Conservation (phyloP, 2,797 vertebrate species). For the Simalia tracyae region DNA sequence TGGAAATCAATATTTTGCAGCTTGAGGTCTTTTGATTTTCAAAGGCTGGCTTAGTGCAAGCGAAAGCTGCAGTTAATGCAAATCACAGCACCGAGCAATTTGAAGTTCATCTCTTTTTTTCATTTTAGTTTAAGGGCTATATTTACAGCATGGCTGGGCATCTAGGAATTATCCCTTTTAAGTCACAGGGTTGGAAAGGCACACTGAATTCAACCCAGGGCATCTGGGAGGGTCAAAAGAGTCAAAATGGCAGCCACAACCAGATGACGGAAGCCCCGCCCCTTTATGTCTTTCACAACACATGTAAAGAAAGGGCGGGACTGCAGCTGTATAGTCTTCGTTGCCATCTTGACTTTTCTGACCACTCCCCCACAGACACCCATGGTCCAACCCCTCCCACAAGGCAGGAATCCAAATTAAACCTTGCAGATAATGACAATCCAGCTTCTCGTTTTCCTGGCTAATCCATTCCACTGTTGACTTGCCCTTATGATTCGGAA, state of each 20-base stretch:
- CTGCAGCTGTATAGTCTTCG: too few species aligned
- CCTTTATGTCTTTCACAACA: background rate
- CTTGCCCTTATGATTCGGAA: background rate
- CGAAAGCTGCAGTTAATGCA: slow-evolving; percentile 48
- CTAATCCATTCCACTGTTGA: background rate
- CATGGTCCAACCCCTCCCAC: background rate
- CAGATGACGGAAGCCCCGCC: too few species aligned
- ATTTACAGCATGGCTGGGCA: background rate
- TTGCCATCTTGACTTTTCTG: background rate
- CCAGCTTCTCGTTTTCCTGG: background rate
- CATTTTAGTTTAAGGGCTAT: background rate
- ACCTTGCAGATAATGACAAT: background rate
- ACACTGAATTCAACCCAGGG: background rate
- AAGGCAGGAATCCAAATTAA: background rate
- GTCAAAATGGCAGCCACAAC: background rate
- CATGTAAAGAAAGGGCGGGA: background rate
- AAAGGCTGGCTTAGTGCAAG: slow-evolving; percentile 27
- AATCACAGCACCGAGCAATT: slow-evolving; percentile 40
- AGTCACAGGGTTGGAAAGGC: background rate
- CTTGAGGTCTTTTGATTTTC: slow-evolving; percentile 10
- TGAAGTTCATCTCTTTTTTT: background rate
- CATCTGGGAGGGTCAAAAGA: background rate
- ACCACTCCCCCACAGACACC: background rate
- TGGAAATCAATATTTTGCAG: slow-evolving; percentile 70
- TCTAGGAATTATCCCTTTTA: background rate